Base-by-base conservation (phyloP, 2,888 invertebrate species). In the Ectemnius continuus region DNA sequence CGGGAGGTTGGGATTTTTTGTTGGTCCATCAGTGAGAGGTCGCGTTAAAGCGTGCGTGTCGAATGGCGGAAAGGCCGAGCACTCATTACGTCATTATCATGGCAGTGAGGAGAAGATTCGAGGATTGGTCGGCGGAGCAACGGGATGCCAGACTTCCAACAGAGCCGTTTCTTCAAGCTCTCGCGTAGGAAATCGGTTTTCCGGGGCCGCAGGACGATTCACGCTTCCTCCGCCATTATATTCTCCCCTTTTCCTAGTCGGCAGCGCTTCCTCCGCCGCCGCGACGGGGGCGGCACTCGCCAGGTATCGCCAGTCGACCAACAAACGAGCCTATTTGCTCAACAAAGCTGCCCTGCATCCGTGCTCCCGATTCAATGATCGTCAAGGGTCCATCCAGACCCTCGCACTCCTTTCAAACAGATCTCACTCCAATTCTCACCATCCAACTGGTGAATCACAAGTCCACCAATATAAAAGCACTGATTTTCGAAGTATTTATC, bases 261-360 rank as follows among this genome's bases (percentile, higher is more conserved):
- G 69, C 72, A 23, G 3, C 68, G 73, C 74, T 67, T 60, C 75
- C 18, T 76, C 73, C 56, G 61, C n/a, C n/a, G n/a, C n/a, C n/a
- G n/a, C n/a, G n/a, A 48, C 61, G 66, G 60, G 48, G 72, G 67
- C 47, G 59, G 70, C 67, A 61, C 74, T 67, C 61, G 52, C 75
- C 81, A 80, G 82, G 81, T 85, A 80, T 67, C 70, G 60, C 66
- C 64, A 83, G 80, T 87, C 84, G 85, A 82, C 80, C 86, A 88
- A 88, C 88, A 88, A 87, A 86, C 84, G 75, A 81, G 80, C 70
- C 76, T 88, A 86, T 88, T 88, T 88, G 75, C 79, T 86, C 84
- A 87, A 88, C 87, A 86, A 82, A 84, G 58, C 71, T 56, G 47
- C 59, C 70, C 47, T 52, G 14, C 52, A 61, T 58, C 20, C 58